Base-by-base conservation (phyloP, 2,888 invertebrate genomes). In the Caenorhabditis sinica region DNA sequence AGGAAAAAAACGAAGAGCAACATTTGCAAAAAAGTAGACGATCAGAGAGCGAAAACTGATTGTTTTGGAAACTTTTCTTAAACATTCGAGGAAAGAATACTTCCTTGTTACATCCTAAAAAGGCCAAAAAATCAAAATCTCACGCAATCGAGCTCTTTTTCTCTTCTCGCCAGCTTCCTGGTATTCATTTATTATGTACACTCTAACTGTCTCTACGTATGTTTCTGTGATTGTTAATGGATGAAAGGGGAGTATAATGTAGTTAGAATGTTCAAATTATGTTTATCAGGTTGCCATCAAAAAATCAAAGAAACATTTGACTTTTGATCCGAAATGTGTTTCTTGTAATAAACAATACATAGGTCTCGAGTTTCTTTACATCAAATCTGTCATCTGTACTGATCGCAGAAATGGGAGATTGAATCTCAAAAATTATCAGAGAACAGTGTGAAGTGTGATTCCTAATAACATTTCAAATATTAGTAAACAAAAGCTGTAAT, bases 131-230 rank as follows among this genome's bases (percentile, higher is more conserved):
- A 23, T 5, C 53, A 51, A 4, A 56, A 9, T 56, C 33, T 58
- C 75, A 76, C 75, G 75, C 56, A 45, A 74, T 45, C 5, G 15
- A 43, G n/a, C 53, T 53, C 40, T 66, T 45, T 28, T 36, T 63
- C 23, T 63, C 43, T 43, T 63, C 23, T 43, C 23, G 13, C 11
- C 56, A 11, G n/a, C 20, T 61, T 61, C 60, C 20, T 9, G 17
- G 17, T 60, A 49, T 58, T 76, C 75, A 68, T 76, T 76, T 58
- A 25, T 20, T 76, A 76, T 76, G 56, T n/a, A 45, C 36, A 1
- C 23, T 0, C 74, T 51, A 65, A 65, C 51, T 63, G 40, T 40
- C n/a, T 25, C 15, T 56, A 15, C 13, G 17, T 23, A 5, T 63
- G 6, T 66, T 6, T 56, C 28, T 33, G 36, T 45, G 53, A 9